Conservation (phyloP, 2,888 invertebrate species). For the Maniola hyperantus region DNA sequence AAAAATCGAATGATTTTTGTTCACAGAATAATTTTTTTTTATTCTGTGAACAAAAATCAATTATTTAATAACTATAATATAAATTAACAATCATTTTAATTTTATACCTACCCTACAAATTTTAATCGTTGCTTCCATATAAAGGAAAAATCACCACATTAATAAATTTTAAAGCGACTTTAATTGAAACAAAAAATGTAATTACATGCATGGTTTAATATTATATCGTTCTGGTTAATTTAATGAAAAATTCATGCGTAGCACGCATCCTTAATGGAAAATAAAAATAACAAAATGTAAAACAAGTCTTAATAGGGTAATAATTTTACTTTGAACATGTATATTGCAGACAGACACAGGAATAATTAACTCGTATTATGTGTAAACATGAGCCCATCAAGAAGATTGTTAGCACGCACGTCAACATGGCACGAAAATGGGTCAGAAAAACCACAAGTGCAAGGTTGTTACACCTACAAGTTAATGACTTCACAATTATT, state of each 20-base stretch:
- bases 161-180: constrained; percentile 28
- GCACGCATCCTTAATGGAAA: constrained; percentile 30
- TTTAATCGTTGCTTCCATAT: constrained; percentile 20
- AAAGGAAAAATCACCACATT: constrained; percentile 27
- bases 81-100: neutral
- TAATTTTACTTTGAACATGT: constrained; percentile 53
- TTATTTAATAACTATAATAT: too few relatives aligned
- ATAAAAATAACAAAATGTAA: constrained; percentile 33
- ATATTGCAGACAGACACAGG: constrained; percentile 52
- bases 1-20: too few relatives aligned
- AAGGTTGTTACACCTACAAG: constrained; percentile 50
- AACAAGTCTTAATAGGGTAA: constrained; percentile 58
- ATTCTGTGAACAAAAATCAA: too few relatives aligned
- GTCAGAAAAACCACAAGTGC: constrained; percentile 53
- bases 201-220: constrained; percentile 32
- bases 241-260: constrained; percentile 32
- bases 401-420: constrained; percentile 71
- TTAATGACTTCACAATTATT: constrained; percentile 41
- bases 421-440: constrained; percentile 53
- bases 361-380: constrained; percentile 66
- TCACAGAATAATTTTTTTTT: too few relatives aligned
- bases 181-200: constrained; percentile 35
- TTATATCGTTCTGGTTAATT: constrained; percentile 33
- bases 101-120: constrained; percentile 14
- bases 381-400: constrained; percentile 68